Conservation (phyloP, 2,888 invertebrate genomes). For the Acanthosepion pharaonis region DNA sequence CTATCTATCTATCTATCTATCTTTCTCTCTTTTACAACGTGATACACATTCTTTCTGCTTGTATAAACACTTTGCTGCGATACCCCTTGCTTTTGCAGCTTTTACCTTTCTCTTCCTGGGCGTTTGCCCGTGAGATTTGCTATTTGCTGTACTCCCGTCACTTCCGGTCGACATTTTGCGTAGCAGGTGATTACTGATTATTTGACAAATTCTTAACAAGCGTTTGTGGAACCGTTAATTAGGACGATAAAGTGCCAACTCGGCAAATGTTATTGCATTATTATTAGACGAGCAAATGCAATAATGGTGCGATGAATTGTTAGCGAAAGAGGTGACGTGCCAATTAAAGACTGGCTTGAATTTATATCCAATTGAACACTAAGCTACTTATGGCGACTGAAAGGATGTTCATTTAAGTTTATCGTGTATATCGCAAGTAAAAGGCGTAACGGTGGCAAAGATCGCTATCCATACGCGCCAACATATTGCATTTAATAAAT, state of each 20-base stretch:
- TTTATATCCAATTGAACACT: neutral
- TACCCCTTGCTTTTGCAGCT: neutral
- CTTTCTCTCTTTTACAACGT: neutral
- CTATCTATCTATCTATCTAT: neutral
- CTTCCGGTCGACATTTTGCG: neutral
- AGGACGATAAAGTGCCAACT: neutral
- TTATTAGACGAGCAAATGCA: neutral
- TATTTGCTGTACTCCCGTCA: neutral
- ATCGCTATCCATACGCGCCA: neutral
- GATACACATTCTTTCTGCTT: neutral
- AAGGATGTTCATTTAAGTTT: neutral
- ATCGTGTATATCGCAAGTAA: neutral
- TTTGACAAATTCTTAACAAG: neutral
- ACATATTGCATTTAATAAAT: too few species aligned
- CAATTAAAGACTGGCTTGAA: neutral
- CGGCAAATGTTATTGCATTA: neutral
- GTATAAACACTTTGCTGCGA: neutral
- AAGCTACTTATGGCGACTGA: neutral
- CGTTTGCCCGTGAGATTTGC: neutral
- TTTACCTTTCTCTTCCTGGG: neutral
- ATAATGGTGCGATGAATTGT: neutral
- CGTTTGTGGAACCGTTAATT: neutral
- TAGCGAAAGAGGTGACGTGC: neutral
- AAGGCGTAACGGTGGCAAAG: neutral
- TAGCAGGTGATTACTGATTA: neutral